These are phyloP conservation scores for Eurystomus gularis DNA, from an alignment of 2,113 vertebrate genomes.

Conservation along the genomic window DNA sequence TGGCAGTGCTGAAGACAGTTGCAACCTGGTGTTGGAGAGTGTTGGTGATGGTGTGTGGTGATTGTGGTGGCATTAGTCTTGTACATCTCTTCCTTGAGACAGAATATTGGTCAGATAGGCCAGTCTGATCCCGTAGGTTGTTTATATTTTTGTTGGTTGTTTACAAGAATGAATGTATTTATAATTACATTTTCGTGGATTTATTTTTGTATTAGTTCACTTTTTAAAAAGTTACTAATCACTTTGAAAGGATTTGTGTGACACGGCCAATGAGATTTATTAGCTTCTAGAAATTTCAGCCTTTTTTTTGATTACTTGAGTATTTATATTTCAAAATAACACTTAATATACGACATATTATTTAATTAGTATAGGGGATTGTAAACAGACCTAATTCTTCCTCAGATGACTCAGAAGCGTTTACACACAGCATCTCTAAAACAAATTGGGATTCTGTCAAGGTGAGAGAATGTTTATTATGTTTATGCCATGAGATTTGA, in stretches of 20 bases:
- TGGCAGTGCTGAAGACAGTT: background rate
- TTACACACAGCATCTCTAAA: background rate
- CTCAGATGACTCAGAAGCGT: background rate
- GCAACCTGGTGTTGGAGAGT: background rate
- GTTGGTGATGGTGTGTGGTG: background rate
- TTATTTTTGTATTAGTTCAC: background rate
- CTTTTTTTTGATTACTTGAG: background rate
- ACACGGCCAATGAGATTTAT: background rate
- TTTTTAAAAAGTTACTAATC: background rate
- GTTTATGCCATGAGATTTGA: background rate
- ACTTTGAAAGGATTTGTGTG: background rate
- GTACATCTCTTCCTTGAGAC: background rate
- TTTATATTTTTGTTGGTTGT: background rate
- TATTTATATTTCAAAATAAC: background rate
- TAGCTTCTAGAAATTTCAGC: background rate
- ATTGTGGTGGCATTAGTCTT: fast-evolving
- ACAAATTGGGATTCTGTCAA: background rate
- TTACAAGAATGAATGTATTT: background rate
- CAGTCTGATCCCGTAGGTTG: background rate
- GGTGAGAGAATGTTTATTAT: background rate
- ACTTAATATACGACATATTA: background rate
- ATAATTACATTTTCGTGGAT: background rate
- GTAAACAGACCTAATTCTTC: background rate
- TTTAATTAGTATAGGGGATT: background rate
- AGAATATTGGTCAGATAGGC: background rate